Conservation (phyloP, 2,888 invertebrate genomes). For the Caenorhabditis macrosperma region DNA sequence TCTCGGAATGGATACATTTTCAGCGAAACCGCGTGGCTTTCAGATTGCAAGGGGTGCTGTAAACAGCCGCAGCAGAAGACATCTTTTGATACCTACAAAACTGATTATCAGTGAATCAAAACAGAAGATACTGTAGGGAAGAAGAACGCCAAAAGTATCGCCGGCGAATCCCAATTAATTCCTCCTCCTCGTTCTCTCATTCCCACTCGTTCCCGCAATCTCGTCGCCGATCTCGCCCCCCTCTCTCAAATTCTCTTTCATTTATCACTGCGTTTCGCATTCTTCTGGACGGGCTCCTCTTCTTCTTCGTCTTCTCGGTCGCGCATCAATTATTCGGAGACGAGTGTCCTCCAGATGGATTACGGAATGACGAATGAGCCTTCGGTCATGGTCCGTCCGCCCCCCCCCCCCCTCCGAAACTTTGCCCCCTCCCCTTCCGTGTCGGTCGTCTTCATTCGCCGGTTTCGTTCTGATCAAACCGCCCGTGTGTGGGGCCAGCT, state of each 20-base stretch:
- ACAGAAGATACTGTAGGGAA: no score
- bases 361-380: constrained; percentile 53
- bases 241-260: constrained; percentile 20
- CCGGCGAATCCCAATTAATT: background rate
- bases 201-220: constrained; percentile 27
- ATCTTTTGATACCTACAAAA: no score
- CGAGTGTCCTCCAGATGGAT: constrained; percentile 49
- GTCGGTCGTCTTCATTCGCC: no score
- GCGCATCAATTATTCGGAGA: constrained; percentile 43
- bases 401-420: background rate
- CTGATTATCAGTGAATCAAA: no score
- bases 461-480: constrained; percentile 14
- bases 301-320: background rate
- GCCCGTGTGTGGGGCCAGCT: constrained; percentile 18
- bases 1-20: background rate
- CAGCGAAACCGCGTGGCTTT: background rate
- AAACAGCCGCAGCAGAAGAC: no score
- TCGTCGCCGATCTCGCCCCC: constrained; percentile 23
- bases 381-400: background rate
- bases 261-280: constrained; percentile 37
- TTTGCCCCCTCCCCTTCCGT: background rate
- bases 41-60: no score
- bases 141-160: no score
- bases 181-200: background rate
- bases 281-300: background rate